Conservation (phyloP, 2,888 invertebrate genomes). For the Drosophila hawaiiensis region DNA sequence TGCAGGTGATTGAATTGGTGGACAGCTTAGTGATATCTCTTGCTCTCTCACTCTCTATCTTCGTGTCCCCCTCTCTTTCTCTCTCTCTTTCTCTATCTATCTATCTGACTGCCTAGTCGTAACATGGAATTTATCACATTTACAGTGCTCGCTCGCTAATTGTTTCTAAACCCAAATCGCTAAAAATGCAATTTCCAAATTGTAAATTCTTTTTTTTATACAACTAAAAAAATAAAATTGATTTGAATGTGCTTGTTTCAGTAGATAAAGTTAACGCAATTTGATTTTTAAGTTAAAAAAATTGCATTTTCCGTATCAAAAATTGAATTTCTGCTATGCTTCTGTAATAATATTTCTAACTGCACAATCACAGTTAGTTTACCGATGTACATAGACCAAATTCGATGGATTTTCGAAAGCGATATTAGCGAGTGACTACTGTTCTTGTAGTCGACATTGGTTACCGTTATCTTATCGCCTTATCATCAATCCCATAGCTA, state of each 20-base stretch:
- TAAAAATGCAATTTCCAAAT: not conserved
- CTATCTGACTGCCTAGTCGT: not conserved
- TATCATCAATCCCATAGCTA: conserved; percentile 31
- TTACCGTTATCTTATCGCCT: conserved; percentile 46
- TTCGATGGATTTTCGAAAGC: conserved; percentile 1
- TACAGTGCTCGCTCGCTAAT: not conserved
- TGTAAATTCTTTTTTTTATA: not conserved
- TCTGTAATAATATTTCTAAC: not conserved
- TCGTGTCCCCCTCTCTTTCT: not conserved
- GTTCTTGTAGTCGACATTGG: conserved; percentile 4
- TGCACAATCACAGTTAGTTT: not conserved
- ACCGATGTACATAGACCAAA: not conserved
- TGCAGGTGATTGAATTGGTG: conserved; percentile 31
- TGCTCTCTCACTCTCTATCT: not conserved
- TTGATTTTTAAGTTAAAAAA: not conserved
- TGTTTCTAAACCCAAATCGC: not conserved
- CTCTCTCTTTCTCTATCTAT: conserved; percentile 5
- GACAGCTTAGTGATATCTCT: conserved; percentile 27
- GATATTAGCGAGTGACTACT: not conserved
- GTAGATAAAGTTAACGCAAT: not conserved
- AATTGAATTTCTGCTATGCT: not conserved
- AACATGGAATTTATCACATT: not conserved
- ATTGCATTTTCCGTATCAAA: not conserved
- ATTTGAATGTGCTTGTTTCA: not conserved
- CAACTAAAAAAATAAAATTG: not conserved